Conservation (phyloP, 2,797 vertebrate genomes). For the Brachymystax lenok region DNA sequence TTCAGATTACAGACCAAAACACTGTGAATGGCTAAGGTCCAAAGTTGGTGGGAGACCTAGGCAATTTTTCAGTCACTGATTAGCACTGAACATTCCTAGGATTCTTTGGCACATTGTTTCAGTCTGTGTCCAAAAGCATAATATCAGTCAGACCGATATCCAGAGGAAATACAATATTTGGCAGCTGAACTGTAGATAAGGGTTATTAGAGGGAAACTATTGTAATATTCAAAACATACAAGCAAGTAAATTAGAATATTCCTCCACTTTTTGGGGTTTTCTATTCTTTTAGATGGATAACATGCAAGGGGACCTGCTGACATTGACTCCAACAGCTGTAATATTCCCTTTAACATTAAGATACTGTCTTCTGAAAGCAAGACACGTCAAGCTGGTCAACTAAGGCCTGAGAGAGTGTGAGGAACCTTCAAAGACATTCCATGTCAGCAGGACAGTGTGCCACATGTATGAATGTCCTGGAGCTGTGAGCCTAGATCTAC, state of each 20-base stretch:
- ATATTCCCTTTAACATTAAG: not conserved
- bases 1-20: not conserved
- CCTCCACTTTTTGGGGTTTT: no score
- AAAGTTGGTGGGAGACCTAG: not conserved
- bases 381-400: not conserved
- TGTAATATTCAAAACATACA: not conserved
- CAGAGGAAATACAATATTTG: not conserved
- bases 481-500: slow-evolving; percentile 2
- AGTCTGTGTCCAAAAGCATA: not conserved
- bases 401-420: not conserved
- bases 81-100: slow-evolving; percentile 3
- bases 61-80: not conserved
- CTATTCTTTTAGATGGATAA: no score
- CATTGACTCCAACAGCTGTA: not conserved
- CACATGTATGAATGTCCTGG: not conserved
- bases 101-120: slow-evolving; percentile 23
- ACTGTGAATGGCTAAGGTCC: not conserved
- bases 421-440: slow-evolving; percentile 7
- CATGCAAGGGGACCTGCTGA: no score
- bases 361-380: not conserved
- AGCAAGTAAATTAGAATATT: not conserved
- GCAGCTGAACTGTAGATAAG: not conserved
- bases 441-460: not conserved
- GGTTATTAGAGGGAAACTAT: not conserved
- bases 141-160: slow-evolving; percentile 16